A percentile compares a stretch with the other conserved stretches of the same genome.
Conservation (phyloP, 1,140 invertebrate genomes). For the Thrips palmi region DNA sequence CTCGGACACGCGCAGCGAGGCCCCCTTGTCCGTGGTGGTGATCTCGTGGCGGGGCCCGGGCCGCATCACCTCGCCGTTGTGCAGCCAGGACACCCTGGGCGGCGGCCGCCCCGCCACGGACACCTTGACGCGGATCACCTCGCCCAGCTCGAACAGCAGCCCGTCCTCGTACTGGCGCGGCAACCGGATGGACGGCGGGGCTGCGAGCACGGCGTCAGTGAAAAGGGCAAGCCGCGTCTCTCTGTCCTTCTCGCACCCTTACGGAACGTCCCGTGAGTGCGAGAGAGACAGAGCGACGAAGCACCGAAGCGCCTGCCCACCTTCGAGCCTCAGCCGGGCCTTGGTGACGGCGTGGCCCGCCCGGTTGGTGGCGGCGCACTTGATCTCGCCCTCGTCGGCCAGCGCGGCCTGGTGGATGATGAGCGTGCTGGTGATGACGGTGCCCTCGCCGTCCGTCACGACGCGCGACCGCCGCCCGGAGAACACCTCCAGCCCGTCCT, state of each 20-base stretch:
- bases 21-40: conserved; percentile 45
- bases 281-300: background rate
- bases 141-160: conserved; percentile 70
- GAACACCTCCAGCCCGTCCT: conserved; percentile 71
- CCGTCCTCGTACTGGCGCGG: conserved; percentile 73
- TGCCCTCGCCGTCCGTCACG: conserved; percentile 52
- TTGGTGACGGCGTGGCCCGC: conserved; percentile 57
- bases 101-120: conserved; percentile 73
- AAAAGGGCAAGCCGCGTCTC: too few relatives aligned
- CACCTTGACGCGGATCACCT: conserved; percentile 72
- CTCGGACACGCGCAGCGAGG: conserved; percentile 48
- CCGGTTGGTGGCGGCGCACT: conserved; percentile 70
- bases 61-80: conserved; percentile 55
- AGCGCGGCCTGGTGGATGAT: conserved; percentile 62
- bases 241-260: too few relatives aligned
- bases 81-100: conserved; percentile 67
- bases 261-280: too few relatives aligned
- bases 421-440: conserved; percentile 55
- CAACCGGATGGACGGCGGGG: conserved; percentile 55
- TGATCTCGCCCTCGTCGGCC: conserved; percentile 70
- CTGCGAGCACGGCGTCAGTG: too few relatives aligned
- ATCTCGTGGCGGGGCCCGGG: conserved; percentile 45
- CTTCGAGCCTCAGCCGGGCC: conserved; percentile 51
- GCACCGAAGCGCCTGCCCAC: conserved; percentile 19
- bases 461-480: conserved; percentile 61